These are phyloP conservation scores for Nicator chloris DNA, from an alignment of 2,113 vertebrate genomes.

Conservation along the genomic window DNA sequence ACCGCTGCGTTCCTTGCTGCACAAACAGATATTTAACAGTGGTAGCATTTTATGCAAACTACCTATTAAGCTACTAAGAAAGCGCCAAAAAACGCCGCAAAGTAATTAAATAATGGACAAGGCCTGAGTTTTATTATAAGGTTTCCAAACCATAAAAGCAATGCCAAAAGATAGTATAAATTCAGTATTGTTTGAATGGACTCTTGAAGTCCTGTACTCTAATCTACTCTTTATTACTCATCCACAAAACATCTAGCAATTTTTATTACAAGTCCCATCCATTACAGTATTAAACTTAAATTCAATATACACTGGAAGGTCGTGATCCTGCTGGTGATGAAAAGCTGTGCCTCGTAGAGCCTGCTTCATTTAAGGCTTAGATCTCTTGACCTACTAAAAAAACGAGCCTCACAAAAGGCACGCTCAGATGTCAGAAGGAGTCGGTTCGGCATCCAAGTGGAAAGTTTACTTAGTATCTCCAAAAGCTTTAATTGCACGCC, in stretches of 20 bases:
- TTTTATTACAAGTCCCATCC: constrained; percentile 57
- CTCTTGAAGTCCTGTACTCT: background rate
- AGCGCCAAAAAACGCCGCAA: constrained; percentile 23
- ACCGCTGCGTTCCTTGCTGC: background rate
- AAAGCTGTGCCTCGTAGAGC: constrained; percentile 14
- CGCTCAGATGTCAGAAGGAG: background rate
- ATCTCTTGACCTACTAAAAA: constrained; percentile 20
- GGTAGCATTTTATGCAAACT: constrained; percentile 55
- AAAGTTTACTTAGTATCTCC: background rate
- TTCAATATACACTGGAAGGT: constrained; percentile 47
- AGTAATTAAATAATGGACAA: constrained; percentile 54
- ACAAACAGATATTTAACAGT: constrained; percentile 48
- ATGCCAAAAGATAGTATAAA: constrained; percentile 19
- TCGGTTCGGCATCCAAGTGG: background rate
- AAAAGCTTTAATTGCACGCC: background rate
- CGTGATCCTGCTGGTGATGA: constrained; percentile 8
- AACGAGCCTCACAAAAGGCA: background rate
- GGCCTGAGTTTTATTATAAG: background rate
- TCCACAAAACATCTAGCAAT: constrained; percentile 40
- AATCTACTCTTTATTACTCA: constrained; percentile 41
- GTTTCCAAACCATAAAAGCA: constrained; percentile 5
- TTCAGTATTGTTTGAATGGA: background rate
- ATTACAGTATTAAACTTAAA: constrained; percentile 59
- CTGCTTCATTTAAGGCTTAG: constrained; percentile 35
- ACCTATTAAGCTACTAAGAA: constrained; percentile 46